Conservation (phyloP, 1,140 invertebrate genomes). For the Calliphora vicina region DNA sequence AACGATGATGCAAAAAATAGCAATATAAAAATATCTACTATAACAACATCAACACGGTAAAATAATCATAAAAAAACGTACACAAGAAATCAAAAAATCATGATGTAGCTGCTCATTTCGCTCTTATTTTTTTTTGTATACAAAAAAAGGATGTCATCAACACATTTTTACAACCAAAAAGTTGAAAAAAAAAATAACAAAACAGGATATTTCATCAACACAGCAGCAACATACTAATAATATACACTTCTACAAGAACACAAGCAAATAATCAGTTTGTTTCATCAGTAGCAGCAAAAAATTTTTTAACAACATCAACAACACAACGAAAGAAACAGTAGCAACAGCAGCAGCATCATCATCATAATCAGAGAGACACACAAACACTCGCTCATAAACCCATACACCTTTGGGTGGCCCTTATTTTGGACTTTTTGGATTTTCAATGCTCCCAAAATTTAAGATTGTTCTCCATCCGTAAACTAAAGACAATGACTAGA, state of each 20-base stretch:
- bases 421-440: no score
- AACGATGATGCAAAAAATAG: background rate
- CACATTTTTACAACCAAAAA: background rate
- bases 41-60: background rate
- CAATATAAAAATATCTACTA: background rate
- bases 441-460: no score
- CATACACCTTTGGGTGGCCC: no score
- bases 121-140: background rate
- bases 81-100: background rate
- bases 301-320: background rate
- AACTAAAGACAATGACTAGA: no score
- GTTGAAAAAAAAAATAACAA: background rate
- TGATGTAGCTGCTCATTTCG: background rate
- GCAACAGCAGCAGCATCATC: background rate
- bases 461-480: no score
- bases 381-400: no score
- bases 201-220: conserved; percentile 13
- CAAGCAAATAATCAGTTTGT: background rate
- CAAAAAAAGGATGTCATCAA: conserved; percentile 11
- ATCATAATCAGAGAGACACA: background rate
- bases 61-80: background rate
- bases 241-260: background rate
- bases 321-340: background rate
- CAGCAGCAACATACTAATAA: background rate
- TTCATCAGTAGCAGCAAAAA: background rate